A percentile compares a stretch with the other conserved stretches of the same genome.
Conservation (phyloP, 2,888 invertebrate genomes). For the Melolontha melolontha region DNA sequence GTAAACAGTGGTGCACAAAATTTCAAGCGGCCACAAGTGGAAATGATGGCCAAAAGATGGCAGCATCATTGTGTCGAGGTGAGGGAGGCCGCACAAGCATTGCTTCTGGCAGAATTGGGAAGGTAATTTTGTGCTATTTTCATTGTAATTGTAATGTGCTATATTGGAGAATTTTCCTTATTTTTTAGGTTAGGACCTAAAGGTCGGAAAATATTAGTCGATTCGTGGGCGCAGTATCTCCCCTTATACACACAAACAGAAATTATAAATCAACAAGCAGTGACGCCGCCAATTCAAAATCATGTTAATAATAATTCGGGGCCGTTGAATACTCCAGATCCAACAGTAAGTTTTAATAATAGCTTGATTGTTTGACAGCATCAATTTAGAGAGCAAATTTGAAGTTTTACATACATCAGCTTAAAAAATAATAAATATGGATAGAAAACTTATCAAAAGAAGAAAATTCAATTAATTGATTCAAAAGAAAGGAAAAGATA, state of each 20-base stretch:
- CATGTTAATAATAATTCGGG: slow-evolving; percentile 60
- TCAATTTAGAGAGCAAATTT: too few relatives aligned
- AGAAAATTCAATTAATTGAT: too few relatives aligned
- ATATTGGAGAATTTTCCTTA: background rate
- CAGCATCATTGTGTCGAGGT: slow-evolving; percentile 99
- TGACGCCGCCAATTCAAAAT: slow-evolving; percentile 65
- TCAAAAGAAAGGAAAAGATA: too few relatives aligned
- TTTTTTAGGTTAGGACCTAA: slow-evolving; percentile 80
- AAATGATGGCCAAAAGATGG: slow-evolving; percentile 98
- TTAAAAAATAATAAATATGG: too few relatives aligned
- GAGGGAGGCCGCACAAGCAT: slow-evolving; percentile 95
- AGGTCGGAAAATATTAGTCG: slow-evolving; percentile 92
- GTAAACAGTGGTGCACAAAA: slow-evolving; percentile 75
- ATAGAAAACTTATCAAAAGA: too few relatives aligned
- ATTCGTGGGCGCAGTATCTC: slow-evolving; percentile 95
- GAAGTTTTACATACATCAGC: too few relatives aligned
- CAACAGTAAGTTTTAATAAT: slow-evolving; percentile 38
- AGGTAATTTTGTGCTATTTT: slow-evolving; percentile 64
- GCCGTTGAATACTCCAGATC: slow-evolving; percentile 38
- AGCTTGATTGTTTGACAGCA: slow-evolving; percentile 1
- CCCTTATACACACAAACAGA: slow-evolving; percentile 88
- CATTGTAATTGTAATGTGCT: too few relatives aligned
- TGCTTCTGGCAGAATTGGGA: slow-evolving; percentile 92
- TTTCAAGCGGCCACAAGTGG: slow-evolving; percentile 96
- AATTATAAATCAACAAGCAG: slow-evolving; percentile 78